Conservation (phyloP, 2,113 vertebrate genomes). For the Entomyzon cyanotis region DNA sequence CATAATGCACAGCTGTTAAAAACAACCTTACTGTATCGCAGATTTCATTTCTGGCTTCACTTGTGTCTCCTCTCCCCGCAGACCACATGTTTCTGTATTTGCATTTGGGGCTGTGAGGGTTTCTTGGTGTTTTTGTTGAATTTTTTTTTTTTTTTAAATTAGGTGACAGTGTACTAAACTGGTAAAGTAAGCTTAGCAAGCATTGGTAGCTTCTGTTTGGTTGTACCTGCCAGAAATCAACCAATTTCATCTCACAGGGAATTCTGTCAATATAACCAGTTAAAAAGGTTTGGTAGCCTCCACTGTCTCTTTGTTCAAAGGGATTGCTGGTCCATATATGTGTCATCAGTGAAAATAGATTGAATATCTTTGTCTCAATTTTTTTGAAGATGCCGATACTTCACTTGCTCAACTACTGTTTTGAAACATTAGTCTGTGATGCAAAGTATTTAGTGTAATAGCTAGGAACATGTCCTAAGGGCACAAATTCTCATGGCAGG, state of each 20-base stretch:
- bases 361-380: background rate
- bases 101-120: background rate
- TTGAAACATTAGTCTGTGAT: conserved; percentile 42
- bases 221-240: background rate
- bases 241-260: background rate
- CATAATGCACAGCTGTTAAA: conserved; percentile 64
- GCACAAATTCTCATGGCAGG: background rate
- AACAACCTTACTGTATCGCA: conserved; percentile 38
- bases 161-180: background rate
- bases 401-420: conserved; percentile 40
- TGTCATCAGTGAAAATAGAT: background rate
- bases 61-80: background rate
- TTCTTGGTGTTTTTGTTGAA: background rate
- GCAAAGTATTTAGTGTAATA: conserved; percentile 1
- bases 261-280: background rate
- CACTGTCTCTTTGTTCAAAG: background rate
- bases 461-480: conserved; percentile 13
- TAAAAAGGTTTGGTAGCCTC: background rate
- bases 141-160: background rate
- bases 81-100: background rate
- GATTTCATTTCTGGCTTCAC: conserved; percentile 17
- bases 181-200: background rate
- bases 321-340: background rate
- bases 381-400: background rate
- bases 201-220: background rate